Evolutionary conservation across 2,888 invertebrate species (phyloP), one percentile per base, ranked within the genome.

Genomic region (Drosophila subsilvestris): DNA sequence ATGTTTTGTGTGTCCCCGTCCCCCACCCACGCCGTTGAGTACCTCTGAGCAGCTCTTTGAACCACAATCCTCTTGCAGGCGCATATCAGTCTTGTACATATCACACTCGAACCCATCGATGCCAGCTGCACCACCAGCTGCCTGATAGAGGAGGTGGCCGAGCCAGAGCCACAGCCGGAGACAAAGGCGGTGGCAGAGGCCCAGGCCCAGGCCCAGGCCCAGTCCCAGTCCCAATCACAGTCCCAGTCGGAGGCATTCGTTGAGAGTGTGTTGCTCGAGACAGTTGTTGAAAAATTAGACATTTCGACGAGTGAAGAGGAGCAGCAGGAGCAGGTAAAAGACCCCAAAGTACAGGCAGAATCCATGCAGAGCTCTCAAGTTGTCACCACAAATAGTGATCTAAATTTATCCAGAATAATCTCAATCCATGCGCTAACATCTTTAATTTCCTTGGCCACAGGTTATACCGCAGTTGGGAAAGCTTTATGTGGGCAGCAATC

Each of bases 1-100:
- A 63, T 53, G 56, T 37, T 37, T 27, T 72, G 54, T 66, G 18
- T 57, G 18, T 49, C 42, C 43, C 25, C 50, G 50, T 66, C 20
- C 42, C 44, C 32, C 68, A n/a, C n/a, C n/a, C n/a, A n/a, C 32
- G 59, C 14, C 43, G 32, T 55, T 72, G 44, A 66, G 8, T 49
- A 67, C 55, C 45, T 2, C 20, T 20, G 20, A 20, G 50, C 18
- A 44, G 63, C 32, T 18, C 67, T 32, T 43, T 57, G 48, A 57
- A 62, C 54, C 37, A 37, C n/a, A 37, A 54, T 74, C 76, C 73
- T 83, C 79, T 89, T 86, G 82, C 91, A 91, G 91, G 91, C 90
- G 63, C 90, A 86, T 76, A 91, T 91, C 88, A 91, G 88, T 84
- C 82, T 91, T 90, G 91, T 91, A 84, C 91, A 91, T 83, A 90